Conservation (phyloP, 1,140 invertebrate species). For the Zaprionus lachaisei region DNA sequence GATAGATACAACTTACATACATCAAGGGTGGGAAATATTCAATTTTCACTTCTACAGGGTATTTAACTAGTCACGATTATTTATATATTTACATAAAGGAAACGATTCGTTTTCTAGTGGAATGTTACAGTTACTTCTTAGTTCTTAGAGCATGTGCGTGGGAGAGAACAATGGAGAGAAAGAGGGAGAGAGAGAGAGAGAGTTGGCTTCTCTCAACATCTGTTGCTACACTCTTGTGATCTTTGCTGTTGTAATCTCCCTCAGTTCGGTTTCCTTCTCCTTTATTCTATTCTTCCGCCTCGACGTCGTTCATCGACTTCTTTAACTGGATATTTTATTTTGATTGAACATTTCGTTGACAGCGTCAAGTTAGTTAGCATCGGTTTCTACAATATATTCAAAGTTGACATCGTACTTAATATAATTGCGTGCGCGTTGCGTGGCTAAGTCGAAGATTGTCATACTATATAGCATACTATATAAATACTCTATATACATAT, state of each 20-base stretch:
- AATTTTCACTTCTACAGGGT: not conserved
- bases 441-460: constrained; percentile 28
- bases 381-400: constrained; percentile 2
- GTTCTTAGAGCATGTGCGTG: not conserved
- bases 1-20: not conserved
- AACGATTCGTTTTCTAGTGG: not conserved
- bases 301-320: constrained; percentile 31
- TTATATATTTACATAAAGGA: not conserved
- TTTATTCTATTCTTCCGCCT: constrained; percentile 27
- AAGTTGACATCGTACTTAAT: not conserved
- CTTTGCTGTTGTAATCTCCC: constrained; percentile 23
- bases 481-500: constrained; percentile 2
- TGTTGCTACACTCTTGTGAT: constrained; percentile 29
- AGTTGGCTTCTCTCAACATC: not conserved
- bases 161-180: not conserved
- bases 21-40: not conserved
- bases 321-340: constrained; percentile 56
- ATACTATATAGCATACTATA: constrained; percentile 11
- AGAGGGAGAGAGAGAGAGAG: not conserved
- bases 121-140: constrained; percentile 1
- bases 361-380: constrained; percentile 28
- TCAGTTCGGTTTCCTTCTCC: constrained; percentile 1
- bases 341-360: constrained; percentile 55
- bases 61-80: not conserved
- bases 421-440: constrained; percentile 8